Conservation (phyloP, 2,888 invertebrate species). For the Meganola albula region DNA sequence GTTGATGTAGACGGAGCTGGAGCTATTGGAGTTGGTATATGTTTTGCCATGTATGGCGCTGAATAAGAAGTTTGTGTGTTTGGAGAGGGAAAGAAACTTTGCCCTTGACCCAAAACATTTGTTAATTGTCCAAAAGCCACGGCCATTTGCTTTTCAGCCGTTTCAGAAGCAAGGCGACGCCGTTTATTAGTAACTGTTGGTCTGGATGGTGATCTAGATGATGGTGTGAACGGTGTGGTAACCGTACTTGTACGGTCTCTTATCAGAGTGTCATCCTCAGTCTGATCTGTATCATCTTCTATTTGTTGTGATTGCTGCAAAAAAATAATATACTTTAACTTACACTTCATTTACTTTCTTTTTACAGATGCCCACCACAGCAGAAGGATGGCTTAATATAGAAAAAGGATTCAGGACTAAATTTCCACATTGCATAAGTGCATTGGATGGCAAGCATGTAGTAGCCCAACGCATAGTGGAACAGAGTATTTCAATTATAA, state of each 20-base stretch:
- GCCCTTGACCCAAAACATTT: constrained; percentile 19
- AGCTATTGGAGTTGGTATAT: constrained; percentile 17
- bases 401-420: constrained; percentile 9
- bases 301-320: constrained; percentile 15
- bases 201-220: constrained; percentile 8
- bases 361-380: constrained; percentile 12
- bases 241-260: constrained; percentile 11
- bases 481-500: constrained; percentile 18
- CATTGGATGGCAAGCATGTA: constrained; percentile 22
- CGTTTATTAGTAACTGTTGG: constrained; percentile 12
- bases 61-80: constrained; percentile 11
- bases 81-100: constrained; percentile 11
- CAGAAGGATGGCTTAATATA: constrained; percentile 2
- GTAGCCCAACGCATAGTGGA: constrained; percentile 20
- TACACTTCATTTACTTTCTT: constrained; percentile 10
- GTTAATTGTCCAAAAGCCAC: constrained; percentile 22
- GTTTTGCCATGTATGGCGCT: constrained; percentile 12
- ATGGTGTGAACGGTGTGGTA: constrained; percentile 13
- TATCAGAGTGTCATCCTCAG: constrained; percentile 12
- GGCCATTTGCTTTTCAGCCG: constrained; percentile 23
- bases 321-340: constrained; percentile 10
- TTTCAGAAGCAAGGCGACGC: constrained; percentile 19
- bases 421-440: constrained; percentile 14
- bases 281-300: constrained; percentile 15
- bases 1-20: constrained; percentile 19